Conservation (phyloP, 2,113 vertebrate genomes). For the Nannobrachium achirus region DNA sequence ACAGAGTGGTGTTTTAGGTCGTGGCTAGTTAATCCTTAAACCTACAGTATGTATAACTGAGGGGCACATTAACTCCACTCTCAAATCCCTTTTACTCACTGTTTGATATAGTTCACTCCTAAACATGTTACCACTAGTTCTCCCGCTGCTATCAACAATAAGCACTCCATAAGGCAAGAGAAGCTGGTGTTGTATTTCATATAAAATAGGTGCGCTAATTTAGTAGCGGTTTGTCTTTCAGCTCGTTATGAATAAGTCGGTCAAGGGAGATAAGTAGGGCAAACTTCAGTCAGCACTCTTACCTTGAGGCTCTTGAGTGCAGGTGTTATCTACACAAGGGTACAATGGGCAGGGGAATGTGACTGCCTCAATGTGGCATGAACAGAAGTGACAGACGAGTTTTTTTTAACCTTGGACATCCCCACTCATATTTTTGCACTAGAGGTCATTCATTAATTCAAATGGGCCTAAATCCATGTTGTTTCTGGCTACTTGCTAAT, state of each 20-base stretch:
- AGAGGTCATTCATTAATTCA: not conserved
- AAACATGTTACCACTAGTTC: not conserved
- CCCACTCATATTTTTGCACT: not conserved
- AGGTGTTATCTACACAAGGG: not conserved
- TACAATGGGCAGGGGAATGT: not conserved
- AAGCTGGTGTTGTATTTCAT: conserved; percentile 17
- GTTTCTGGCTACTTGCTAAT: not conserved
- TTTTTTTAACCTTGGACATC: conserved; percentile 20
- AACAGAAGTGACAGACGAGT: not conserved
- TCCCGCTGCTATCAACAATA: not conserved
- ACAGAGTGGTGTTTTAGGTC: too few species aligned
- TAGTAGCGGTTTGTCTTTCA: conserved; percentile 2
- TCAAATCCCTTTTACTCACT: too few species aligned
- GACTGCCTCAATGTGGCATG: not conserved
- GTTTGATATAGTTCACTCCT: too few species aligned
- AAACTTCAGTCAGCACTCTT: not conserved
- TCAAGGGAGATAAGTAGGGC: not conserved
- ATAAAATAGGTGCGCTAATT: not conserved
- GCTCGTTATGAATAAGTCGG: not conserved
- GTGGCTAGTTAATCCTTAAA: too few species aligned
- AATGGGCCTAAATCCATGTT: not conserved
- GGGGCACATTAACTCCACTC: too few species aligned
- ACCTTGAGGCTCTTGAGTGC: not conserved
- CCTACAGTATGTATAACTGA: too few species aligned
- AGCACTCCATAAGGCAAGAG: conserved; percentile 4